These are phyloP conservation scores for Microtus montanus DNA, from an alignment of 2,113 vertebrate genomes.

Conservation along the genomic window DNA sequence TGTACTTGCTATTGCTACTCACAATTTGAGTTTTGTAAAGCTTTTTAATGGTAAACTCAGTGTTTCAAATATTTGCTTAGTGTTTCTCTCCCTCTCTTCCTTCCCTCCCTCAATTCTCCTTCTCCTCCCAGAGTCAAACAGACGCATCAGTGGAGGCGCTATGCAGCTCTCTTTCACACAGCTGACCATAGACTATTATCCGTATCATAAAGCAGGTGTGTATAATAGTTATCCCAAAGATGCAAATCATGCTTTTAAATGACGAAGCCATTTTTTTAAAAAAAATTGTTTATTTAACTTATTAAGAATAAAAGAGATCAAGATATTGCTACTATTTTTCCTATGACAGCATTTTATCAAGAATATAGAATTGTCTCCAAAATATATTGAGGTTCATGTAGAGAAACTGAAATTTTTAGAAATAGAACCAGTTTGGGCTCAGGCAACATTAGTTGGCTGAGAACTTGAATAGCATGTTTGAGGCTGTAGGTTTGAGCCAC, in stretches of 20 bases:
- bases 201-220: constrained; percentile 97
- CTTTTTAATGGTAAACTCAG: constrained; percentile 8
- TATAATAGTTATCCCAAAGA: constrained; percentile 39
- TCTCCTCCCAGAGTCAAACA: constrained; percentile 87
- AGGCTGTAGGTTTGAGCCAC: background rate
- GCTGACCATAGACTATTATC: constrained; percentile 97
- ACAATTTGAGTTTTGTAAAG: background rate
- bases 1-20: background rate
- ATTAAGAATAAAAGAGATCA: background rate
- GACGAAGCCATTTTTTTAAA: background rate
- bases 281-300: background rate
- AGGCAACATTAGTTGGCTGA: background rate
- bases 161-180: constrained; percentile 98
- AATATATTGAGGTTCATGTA: constrained; percentile 11
- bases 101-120: background rate
- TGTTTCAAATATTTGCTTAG: constrained; percentile 36
- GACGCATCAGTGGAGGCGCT: constrained; percentile 94
- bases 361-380: constrained; percentile 31
- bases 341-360: background rate
- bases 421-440: background rate
- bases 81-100: constrained; percentile 14
- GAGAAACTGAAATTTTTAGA: background rate
- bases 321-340: background rate
- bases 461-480: background rate
- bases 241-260: constrained; percentile 29